Evolutionary conservation across 2,888 invertebrate species (phyloP).

Genomic region (Zootermopsis nevadensis): DNA sequence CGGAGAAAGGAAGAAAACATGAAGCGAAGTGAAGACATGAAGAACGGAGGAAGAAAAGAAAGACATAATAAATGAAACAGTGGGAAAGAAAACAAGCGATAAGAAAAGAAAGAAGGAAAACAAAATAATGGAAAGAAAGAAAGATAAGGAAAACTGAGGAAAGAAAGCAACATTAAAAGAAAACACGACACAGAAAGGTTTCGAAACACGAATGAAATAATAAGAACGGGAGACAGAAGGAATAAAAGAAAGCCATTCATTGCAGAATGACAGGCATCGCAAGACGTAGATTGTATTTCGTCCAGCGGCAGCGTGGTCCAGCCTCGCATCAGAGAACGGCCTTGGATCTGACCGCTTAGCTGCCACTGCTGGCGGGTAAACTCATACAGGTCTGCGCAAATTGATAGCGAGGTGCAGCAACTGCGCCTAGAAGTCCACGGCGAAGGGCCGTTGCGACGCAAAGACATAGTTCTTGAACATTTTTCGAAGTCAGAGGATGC

Average conservation of each 20-base stretch:
- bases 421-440: too few relatives aligned
- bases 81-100: not conserved
- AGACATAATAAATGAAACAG: not conserved
- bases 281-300: too few relatives aligned
- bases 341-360: slow-evolving; percentile 5
- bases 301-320: slow-evolving; percentile 7
- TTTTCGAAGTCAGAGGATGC: too few relatives aligned
- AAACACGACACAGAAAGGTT: too few relatives aligned
- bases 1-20: not conserved
- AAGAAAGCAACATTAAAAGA: too few relatives aligned
- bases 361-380: slow-evolving; percentile 20
- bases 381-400: slow-evolving; percentile 22
- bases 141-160: not conserved
- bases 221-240: not conserved
- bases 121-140: not conserved
- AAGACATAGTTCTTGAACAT: too few relatives aligned
- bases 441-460: too few relatives aligned
- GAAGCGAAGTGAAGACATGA: not conserved
- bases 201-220: not conserved
- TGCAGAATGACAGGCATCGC: too few relatives aligned
- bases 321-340: slow-evolving; percentile 26
- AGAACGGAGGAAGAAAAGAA: not conserved
- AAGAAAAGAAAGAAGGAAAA: not conserved
- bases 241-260: too few relatives aligned
- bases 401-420: not conserved